These are phyloP conservation scores for Drosophila rhopaloa DNA, from an alignment of 1,140 invertebrate species.

Conservation along the genomic window DNA sequence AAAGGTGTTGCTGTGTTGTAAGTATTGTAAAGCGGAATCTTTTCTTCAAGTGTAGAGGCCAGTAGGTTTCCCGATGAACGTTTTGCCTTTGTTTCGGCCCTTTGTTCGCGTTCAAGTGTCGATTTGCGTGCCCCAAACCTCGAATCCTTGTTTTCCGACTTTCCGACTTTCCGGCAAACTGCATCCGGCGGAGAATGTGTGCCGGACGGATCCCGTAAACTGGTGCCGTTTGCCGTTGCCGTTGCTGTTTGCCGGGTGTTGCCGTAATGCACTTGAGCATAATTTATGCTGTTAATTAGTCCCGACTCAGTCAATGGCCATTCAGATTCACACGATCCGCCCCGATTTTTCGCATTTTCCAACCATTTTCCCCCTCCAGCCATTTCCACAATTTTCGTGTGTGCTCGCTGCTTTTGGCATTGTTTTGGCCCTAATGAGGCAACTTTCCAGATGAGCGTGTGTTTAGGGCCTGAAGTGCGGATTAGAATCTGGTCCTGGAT, in stretches of 20 bases:
- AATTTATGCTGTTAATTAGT: constrained; percentile 83
- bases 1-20: no score
- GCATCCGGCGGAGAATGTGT: constrained; percentile 47
- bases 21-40: no score
- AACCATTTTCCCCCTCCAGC: background rate
- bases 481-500: constrained; percentile 19
- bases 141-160: constrained; percentile 8
- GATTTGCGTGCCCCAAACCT: constrained; percentile 60
- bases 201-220: constrained; percentile 14
- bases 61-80: constrained; percentile 12
- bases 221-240: constrained; percentile 32
- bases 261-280: constrained; percentile 77
- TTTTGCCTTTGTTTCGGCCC: constrained; percentile 42
- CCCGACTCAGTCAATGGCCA: constrained; percentile 53
- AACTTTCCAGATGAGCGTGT: constrained; percentile 26
- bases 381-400: constrained; percentile 1
- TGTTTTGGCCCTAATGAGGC: constrained; percentile 47
- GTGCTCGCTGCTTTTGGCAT: constrained; percentile 24
- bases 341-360: constrained; percentile 41
- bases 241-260: constrained; percentile 46
- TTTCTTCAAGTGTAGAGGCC: background rate
- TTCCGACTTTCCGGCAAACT: constrained; percentile 31
- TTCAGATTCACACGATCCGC: constrained; percentile 64
- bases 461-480: constrained; percentile 26
- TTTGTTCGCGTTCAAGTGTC: constrained; percentile 68